A percentile compares a stretch with the other conserved stretches of the same genome.
Evolutionary conservation across 2,113 vertebrate genomes (phyloP).

Genomic region (Tauraco erythrolophus): DNA sequence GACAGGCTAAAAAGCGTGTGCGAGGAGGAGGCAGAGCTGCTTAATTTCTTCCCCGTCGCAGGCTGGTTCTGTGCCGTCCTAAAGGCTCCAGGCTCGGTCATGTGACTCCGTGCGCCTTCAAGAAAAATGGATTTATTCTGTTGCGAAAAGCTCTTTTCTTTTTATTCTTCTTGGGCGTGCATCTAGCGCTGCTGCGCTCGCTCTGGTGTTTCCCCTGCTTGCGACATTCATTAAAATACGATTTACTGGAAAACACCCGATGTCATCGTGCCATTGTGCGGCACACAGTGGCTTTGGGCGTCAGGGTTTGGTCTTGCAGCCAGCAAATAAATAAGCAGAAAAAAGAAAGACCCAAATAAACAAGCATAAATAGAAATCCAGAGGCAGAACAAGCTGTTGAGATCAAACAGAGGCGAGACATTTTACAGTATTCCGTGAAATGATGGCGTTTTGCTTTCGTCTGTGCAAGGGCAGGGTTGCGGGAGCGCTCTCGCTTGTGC

Average conservation of each 20-base stretch:
- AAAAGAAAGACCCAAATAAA: conserved; percentile 9
- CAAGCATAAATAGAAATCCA: neutral
- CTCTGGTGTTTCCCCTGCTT: neutral
- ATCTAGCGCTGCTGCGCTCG: neutral
- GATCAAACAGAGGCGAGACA: neutral
- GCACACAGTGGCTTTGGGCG: conserved; percentile 33
- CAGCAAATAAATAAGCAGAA: neutral
- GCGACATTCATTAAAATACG: neutral
- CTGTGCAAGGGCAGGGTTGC: neutral
- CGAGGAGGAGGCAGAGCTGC: conserved; percentile 35
- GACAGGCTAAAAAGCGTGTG: conserved; percentile 53
- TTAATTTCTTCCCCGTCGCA: conserved; percentile 59
- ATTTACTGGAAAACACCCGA: conserved; percentile 51
- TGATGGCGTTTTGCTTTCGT: conserved; percentile 22
- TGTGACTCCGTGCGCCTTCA: conserved; percentile 61
- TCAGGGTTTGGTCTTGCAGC: neutral
- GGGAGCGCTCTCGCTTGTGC: neutral
- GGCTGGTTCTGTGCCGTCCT: conserved; percentile 48
- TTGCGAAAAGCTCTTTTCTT: conserved; percentile 68
- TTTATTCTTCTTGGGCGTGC: conserved; percentile 60
- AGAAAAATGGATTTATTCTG: conserved; percentile 68
- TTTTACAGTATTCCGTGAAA: neutral
- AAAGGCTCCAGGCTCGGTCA: conserved; percentile 55
- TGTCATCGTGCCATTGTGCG: conserved; percentile 54
- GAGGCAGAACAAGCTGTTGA: conserved; percentile 8